Conservation (phyloP, 2,888 invertebrate genomes). For the Netelia melanura region DNA sequence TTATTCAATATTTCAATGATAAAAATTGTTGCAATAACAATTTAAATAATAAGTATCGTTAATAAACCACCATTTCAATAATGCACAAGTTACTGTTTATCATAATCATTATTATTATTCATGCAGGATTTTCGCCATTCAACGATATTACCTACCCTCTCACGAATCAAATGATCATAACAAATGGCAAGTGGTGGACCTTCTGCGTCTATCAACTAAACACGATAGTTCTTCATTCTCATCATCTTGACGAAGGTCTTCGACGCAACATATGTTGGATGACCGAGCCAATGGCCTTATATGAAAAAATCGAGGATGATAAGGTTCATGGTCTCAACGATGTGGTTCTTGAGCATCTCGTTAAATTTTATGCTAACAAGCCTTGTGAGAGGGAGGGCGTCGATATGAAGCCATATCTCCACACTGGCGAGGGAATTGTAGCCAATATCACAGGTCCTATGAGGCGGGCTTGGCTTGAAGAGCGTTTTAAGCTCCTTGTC, state of each 20-base stretch:
- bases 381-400: slow-evolving; percentile 88
- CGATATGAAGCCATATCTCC: slow-evolving; percentile 91
- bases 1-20: background rate
- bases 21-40: too few relatives aligned
- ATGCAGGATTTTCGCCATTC: slow-evolving; percentile 92
- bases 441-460: slow-evolving; percentile 89
- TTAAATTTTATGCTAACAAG: slow-evolving; percentile 91
- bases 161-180: slow-evolving; percentile 94
- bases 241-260: slow-evolving; percentile 88
- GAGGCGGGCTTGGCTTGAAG: slow-evolving; percentile 90
- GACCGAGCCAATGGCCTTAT: slow-evolving; percentile 90
- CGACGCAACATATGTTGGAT: slow-evolving; percentile 93
- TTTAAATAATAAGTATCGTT: too few relatives aligned
- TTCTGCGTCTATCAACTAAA: slow-evolving; percentile 97
- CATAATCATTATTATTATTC: background rate
- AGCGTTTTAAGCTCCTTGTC: slow-evolving; percentile 89
- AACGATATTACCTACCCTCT: slow-evolving; percentile 97
- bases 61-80: background rate
- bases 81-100: background rate
- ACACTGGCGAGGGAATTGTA: slow-evolving; percentile 86
- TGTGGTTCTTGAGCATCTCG: slow-evolving; percentile 89
- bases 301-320: slow-evolving; percentile 89
- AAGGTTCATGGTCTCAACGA: slow-evolving; percentile 93
- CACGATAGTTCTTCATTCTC: slow-evolving; percentile 89
- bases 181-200: slow-evolving; percentile 95